Evolutionary conservation across 2,888 invertebrate genomes (phyloP), one percentile per base, ranked within the genome.

Genomic region (Leucania comma): DNA sequence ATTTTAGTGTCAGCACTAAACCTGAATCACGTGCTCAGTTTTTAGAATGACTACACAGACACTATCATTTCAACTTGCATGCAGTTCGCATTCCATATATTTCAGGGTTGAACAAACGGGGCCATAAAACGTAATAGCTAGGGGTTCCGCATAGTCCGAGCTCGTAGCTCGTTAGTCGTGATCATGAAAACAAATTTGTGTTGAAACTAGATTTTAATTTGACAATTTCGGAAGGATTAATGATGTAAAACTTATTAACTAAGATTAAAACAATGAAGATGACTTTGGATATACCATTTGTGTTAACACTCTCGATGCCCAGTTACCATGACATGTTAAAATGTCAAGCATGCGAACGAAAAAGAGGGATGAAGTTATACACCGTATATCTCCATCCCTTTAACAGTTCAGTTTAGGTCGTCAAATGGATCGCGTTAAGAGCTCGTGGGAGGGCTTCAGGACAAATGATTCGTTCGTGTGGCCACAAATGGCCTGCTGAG

Each of bases 1-100:
- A n/a, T 68, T 75, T 68, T 62, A 81, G 53, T 63, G n/a, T 12
- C 29, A 56, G 35, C 20, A 78, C 58, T 76, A 77, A 81, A 81
- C 35, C 50, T 17, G 54, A 51, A 78, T 62, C 24, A 50, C 75
- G 81, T 76, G 64, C 68, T 58, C 69, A 65, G 48, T 78, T 76
- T 81, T 78, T 65, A 76, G 50, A 78, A 81, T 46, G 48, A 64
- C 4, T 29, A 29, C 3, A 29, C 29, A 29, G 29, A 29, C 57
- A 58, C 57, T 65, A 76, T 60, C 22, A 78, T 70, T 77, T 60
- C 20, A 53, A 81, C 65, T 48, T 48, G 35, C 62, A 65, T 66
- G 32, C 59, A 80, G 46, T 53, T 38, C 46, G 24, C 53, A 66
- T 77, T 53, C 59, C 59, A 77, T 78, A 69, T 56, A 65, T 62